These are phyloP conservation scores for Zophobas morio DNA, from an alignment of 1,140 invertebrate species.

Conservation along the genomic window DNA sequence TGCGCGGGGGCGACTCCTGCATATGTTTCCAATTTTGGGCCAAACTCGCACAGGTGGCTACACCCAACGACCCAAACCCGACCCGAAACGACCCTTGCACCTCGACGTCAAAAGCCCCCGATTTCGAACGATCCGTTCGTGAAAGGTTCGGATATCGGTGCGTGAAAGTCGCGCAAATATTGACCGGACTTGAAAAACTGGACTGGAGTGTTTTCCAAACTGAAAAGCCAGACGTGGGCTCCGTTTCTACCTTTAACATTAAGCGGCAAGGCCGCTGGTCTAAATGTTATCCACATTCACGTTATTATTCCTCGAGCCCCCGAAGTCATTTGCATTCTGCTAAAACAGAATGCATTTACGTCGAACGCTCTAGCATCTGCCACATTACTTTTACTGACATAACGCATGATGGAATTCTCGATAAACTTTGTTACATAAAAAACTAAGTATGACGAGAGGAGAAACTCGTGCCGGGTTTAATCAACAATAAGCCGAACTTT, in stretches of 20 bases:
- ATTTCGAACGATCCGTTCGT: not conserved
- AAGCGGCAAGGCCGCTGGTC: constrained; percentile 34
- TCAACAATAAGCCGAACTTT: not conserved
- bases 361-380: not conserved
- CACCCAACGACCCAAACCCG: too few relatives aligned
- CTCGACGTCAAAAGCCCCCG: too few relatives aligned
- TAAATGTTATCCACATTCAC: constrained; percentile 35
- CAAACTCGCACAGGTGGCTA: not conserved
- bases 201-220: constrained; percentile 6
- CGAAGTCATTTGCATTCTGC: constrained; percentile 5
- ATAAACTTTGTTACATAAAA: constrained; percentile 8
- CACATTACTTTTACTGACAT: constrained; percentile 27
- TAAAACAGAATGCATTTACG: not conserved
- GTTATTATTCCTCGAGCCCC: constrained; percentile 8
- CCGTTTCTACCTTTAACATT: constrained; percentile 42
- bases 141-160: not conserved
- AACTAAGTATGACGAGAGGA: constrained; percentile 4
- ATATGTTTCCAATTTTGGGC: constrained; percentile 16
- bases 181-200: constrained; percentile 20
- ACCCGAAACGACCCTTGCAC: too few relatives aligned
- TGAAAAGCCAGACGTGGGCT: constrained; percentile 36
- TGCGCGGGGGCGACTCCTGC: constrained; percentile 25
- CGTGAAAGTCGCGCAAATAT: constrained; percentile 18
- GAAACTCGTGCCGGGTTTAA: not conserved
- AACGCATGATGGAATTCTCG: constrained; percentile 5